A percentile compares a stretch with the other conserved stretches of the same genome.
Conservation (phyloP, 2,797 vertebrate species). For the Tympanoctomys barrerae region DNA sequence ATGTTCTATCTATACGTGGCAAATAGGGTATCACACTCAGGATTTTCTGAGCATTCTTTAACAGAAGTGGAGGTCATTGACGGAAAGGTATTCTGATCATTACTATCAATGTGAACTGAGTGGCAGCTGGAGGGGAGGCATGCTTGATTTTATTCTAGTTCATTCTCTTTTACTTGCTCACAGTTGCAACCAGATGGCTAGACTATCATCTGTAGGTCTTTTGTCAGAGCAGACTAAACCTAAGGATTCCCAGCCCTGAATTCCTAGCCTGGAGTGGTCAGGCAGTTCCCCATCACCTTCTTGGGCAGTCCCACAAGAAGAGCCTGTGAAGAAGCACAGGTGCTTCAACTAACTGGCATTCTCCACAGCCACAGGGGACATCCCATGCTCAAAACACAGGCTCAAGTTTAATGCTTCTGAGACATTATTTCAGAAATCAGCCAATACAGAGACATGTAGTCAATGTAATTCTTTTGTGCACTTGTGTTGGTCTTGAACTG, state of each 20-base stretch:
- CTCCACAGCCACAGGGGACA: slow-evolving; percentile 77
- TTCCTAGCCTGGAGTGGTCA: slow-evolving; percentile 54
- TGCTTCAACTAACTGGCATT: slow-evolving; percentile 84
- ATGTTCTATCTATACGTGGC: slow-evolving; percentile 57
- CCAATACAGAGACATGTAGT: slow-evolving; percentile 69
- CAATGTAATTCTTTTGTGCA: slow-evolving; percentile 67
- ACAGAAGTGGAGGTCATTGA: slow-evolving; percentile 37
- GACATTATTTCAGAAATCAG: slow-evolving; percentile 80
- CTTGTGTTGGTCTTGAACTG: neutral
- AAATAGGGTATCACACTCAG: slow-evolving; percentile 67
- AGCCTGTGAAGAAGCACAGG: slow-evolving; percentile 84
- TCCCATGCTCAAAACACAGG: slow-evolving; percentile 80
- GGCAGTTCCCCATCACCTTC: slow-evolving; percentile 74
- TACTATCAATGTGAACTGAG: neutral
- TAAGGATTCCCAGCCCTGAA: slow-evolving; percentile 67
- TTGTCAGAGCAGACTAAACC: slow-evolving; percentile 72
- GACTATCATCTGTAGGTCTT: slow-evolving; percentile 74
- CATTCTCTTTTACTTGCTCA: slow-evolving; percentile 72
- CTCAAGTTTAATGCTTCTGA: slow-evolving; percentile 85
- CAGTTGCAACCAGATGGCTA: slow-evolving; percentile 74
- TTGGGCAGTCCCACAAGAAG: slow-evolving; percentile 76
- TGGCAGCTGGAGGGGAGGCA: neutral
- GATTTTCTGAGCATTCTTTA: slow-evolving; percentile 63
- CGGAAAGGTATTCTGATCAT: slow-evolving; percentile 49
- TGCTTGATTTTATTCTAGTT: slow-evolving; percentile 63